Evolutionary conservation across 2,113 vertebrate species (phyloP).

Genomic region (Megalops atlanticus): DNA sequence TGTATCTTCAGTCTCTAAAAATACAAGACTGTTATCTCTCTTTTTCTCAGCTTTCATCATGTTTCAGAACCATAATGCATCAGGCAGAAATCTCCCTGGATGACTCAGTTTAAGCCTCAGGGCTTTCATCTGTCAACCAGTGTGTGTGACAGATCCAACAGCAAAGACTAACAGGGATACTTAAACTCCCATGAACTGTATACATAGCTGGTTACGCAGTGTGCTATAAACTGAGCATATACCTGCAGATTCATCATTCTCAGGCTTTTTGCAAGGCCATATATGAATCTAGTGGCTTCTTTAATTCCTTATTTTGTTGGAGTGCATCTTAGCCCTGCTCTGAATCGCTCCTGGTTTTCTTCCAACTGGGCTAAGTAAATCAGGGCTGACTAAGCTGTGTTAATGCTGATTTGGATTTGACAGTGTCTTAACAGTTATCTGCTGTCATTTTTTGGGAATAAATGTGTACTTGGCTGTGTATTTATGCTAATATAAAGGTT

Average conservation of each 20-base stretch:
- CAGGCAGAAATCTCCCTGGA: not conserved
- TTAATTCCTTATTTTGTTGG: constrained; percentile 70
- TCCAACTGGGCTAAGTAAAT: no score
- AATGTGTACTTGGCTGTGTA: no score
- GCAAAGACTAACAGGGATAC: not conserved
- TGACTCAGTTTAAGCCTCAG: not conserved
- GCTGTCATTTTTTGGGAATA: no score
- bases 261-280: constrained; percentile 57
- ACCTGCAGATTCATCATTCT: constrained; percentile 15
- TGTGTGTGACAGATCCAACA: not conserved
- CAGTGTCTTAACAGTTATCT: no score
- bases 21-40: not conserved
- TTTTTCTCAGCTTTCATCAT: not conserved
- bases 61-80: not conserved
- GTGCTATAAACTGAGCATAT: not conserved
- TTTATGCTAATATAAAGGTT: no score
- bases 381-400: no score
- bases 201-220: constrained; percentile 3
- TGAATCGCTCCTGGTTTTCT: no score
- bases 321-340: no score
- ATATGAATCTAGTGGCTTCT: constrained; percentile 59
- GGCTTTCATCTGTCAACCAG: not conserved
- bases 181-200: not conserved
- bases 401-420: no score
- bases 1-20: constrained; percentile 14